These are phyloP conservation scores for Notodonta ziczac DNA, from an alignment of 2,888 invertebrate genomes.

Conservation along the genomic window DNA sequence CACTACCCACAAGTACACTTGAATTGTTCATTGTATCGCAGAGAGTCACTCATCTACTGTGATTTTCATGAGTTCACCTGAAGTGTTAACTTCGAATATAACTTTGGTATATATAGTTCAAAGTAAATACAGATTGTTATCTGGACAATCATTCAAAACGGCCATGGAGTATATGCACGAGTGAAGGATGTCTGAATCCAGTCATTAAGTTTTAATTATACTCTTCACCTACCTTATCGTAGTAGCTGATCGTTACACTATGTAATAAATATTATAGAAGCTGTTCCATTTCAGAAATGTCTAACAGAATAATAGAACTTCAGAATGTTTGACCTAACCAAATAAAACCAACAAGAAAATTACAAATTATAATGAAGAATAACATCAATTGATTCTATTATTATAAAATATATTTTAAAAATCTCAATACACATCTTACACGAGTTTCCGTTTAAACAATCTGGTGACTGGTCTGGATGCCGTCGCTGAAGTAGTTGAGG, in stretches of 20 bases:
- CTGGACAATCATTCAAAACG: too few relatives aligned
- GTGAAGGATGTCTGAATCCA: too few relatives aligned
- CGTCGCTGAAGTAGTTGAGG: conserved; percentile 64
- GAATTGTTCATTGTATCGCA: conserved; percentile 43
- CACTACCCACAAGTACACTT: conserved; percentile 27
- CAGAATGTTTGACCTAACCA: not conserved
- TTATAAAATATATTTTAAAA: not conserved
- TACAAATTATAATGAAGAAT: not conserved
- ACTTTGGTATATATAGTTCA: too few relatives aligned
- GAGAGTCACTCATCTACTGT: conserved; percentile 19
- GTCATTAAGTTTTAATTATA: too few relatives aligned
- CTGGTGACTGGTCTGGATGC: conserved; percentile 54
- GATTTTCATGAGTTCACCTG: too few relatives aligned
- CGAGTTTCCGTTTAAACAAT: conserved; percentile 48
- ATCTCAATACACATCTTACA: not conserved
- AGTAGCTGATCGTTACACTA: not conserved
- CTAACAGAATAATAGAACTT: too few relatives aligned
- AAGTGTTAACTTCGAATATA: too few relatives aligned
- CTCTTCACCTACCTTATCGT: not conserved
- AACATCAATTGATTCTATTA: conserved; percentile 2
- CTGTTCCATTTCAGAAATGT: too few relatives aligned
- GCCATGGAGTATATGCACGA: too few relatives aligned
- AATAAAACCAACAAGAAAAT: not conserved
- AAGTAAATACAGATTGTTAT: too few relatives aligned
- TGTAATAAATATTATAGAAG: too few relatives aligned